Conservation (phyloP, 1,140 invertebrate species). For the Arctopsyche grandis region DNA sequence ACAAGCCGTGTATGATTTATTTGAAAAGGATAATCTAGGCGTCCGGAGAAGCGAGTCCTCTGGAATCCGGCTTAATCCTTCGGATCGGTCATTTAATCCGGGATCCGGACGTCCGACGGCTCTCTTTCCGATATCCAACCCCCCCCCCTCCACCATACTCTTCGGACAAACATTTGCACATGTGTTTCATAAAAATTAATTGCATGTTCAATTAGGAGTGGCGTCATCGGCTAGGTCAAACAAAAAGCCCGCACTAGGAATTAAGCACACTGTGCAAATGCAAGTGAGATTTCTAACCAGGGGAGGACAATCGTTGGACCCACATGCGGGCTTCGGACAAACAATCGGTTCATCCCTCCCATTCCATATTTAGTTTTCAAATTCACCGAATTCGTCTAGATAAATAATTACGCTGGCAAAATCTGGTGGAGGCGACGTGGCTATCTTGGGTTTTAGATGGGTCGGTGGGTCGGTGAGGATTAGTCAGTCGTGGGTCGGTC, state of each 20-base stretch:
- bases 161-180: too few relatives aligned
- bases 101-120: not conserved
- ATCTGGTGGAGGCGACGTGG: not conserved
- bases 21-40: constrained; percentile 53
- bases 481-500: constrained; percentile 7
- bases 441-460: not conserved
- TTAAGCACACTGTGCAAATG: too few relatives aligned
- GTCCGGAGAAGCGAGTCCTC: constrained; percentile 36
- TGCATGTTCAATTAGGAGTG: too few relatives aligned
- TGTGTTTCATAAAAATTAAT: too few relatives aligned
- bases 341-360: too few relatives aligned
- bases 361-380: too few relatives aligned
- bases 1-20: constrained; percentile 54
- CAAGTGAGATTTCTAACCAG: too few relatives aligned
- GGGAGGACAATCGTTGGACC: too few relatives aligned
- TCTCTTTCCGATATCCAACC: not conserved
- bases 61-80: constrained; percentile 39
- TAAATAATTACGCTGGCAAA: not conserved
- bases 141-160: not conserved
- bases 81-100: constrained; percentile 37
- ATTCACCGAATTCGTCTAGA: too few relatives aligned
- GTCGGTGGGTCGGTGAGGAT: constrained; percentile 4
- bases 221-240: too few relatives aligned
- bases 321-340: too few relatives aligned
- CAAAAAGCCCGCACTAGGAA: too few relatives aligned